These are phyloP conservation scores for Elegia similella DNA, from an alignment of 2,888 invertebrate genomes.

Conservation along the genomic window DNA sequence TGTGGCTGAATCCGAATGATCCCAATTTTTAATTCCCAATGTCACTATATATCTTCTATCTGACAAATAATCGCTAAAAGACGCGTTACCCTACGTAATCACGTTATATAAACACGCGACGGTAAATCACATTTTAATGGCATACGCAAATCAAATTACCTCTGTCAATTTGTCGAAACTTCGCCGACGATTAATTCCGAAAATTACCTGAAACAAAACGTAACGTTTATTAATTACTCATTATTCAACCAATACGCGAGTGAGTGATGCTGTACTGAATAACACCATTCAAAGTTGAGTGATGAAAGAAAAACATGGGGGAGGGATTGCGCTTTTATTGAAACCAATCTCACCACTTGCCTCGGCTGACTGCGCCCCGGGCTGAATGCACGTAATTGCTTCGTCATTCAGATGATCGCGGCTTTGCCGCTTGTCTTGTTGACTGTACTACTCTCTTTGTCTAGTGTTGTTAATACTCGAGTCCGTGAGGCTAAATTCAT, in stretches of 20 bases:
- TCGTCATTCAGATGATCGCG: conserved; percentile 77
- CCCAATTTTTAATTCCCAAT: conserved; percentile 17
- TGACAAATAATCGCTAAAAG: conserved; percentile 1
- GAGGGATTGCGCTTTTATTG: conserved; percentile 78
- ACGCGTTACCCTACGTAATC: background rate
- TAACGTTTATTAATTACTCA: conserved; percentile 32
- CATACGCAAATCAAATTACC: conserved; percentile 13
- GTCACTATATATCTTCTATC: conserved; percentile 14
- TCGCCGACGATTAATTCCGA: conserved; percentile 20
- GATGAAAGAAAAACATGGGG: conserved; percentile 80
- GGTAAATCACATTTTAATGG: conserved; percentile 12
- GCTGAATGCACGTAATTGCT: conserved; percentile 78
- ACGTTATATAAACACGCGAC: conserved; percentile 7
- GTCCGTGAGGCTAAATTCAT: too few species aligned
- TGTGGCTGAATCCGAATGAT: conserved; percentile 29
- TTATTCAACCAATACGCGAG: conserved; percentile 21
- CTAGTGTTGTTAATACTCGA: too few species aligned
- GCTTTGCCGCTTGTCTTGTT: conserved; percentile 72
- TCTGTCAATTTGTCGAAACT: conserved; percentile 17
- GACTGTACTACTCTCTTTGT: conserved; percentile 69
- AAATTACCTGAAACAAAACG: conserved; percentile 57
- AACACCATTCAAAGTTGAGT: conserved; percentile 69
- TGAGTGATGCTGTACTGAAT: conserved; percentile 49
- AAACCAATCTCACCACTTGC: conserved; percentile 79
- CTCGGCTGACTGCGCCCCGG: conserved; percentile 67